These are phyloP conservation scores for Hippotragus niger DNA, from an alignment of 2,113 vertebrate species.

Conservation along the genomic window DNA sequence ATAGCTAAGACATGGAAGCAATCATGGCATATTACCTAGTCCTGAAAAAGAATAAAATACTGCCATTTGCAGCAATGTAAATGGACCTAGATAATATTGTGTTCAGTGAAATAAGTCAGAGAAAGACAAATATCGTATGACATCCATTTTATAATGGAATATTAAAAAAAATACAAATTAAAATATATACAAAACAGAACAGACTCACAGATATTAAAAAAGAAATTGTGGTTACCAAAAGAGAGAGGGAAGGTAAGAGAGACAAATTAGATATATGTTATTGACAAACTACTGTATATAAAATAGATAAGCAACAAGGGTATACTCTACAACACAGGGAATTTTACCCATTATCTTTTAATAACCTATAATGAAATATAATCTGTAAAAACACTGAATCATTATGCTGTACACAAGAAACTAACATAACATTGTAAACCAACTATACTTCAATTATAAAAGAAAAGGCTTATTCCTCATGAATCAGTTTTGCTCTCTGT, in stretches of 20 bases:
- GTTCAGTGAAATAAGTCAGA: not conserved
- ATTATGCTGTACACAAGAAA: not conserved
- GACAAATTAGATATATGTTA: not conserved
- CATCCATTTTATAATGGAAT: not conserved
- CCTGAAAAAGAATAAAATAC: not conserved
- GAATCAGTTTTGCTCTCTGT: not conserved
- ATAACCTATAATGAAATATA: not conserved
- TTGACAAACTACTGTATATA: not conserved
- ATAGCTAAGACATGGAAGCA: not conserved
- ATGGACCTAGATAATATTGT: not conserved
- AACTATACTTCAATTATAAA: not conserved
- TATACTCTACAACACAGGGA: not conserved
- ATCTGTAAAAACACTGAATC: not conserved
- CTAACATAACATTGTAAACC: not conserved
- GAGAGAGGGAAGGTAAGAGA: not conserved
- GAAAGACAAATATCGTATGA: not conserved
- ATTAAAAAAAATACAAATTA: not conserved
- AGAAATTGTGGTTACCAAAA: not conserved
- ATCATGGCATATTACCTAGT: not conserved
- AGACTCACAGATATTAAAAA: not conserved
- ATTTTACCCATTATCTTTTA: not conserved
- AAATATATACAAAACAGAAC: not conserved
- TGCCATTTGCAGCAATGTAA: not conserved
- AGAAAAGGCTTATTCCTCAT: not conserved
- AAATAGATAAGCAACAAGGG: not conserved